Evolutionary conservation across 2,113 vertebrate genomes (phyloP).

Genomic region (Dolichotis patagonum): DNA sequence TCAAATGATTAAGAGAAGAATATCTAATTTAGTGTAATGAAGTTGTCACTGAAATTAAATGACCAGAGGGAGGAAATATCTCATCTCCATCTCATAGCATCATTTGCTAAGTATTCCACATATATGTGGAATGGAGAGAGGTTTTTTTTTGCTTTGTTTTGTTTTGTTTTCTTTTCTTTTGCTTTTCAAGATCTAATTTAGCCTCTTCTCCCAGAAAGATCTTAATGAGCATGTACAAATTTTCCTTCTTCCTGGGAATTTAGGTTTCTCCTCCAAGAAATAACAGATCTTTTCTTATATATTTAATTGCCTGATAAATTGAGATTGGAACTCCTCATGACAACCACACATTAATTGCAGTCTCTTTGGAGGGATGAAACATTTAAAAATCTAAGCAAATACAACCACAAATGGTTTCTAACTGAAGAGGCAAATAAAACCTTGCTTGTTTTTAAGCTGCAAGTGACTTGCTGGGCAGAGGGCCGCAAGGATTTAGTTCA

Average conservation of each 20-base stretch:
- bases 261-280: constrained; percentile 6
- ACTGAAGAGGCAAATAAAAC: constrained; percentile 80
- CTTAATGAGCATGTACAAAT: neutral
- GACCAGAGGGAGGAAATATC: neutral
- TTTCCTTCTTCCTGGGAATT: neutral
- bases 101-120: constrained; percentile 41
- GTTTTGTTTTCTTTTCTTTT: neutral
- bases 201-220: neutral
- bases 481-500: constrained; percentile 82
- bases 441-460: constrained; percentile 78
- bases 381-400: constrained; percentile 55
- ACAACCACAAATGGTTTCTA: constrained; percentile 57
- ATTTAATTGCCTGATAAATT: constrained; percentile 8
- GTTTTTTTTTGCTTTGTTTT: neutral
- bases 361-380: constrained; percentile 29
- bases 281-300: neutral
- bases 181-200: neutral
- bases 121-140: neutral
- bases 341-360: constrained; percentile 58
- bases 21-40: constrained; percentile 57
- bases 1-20: constrained; percentile 52
- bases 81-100: neutral
- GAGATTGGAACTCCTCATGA: neutral
- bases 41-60: constrained; percentile 56
- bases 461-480: constrained; percentile 81